phyloP scores from a whole-genome alignment of 2,797 vertebrate species.

The Sebastes vulpes region DNA sequence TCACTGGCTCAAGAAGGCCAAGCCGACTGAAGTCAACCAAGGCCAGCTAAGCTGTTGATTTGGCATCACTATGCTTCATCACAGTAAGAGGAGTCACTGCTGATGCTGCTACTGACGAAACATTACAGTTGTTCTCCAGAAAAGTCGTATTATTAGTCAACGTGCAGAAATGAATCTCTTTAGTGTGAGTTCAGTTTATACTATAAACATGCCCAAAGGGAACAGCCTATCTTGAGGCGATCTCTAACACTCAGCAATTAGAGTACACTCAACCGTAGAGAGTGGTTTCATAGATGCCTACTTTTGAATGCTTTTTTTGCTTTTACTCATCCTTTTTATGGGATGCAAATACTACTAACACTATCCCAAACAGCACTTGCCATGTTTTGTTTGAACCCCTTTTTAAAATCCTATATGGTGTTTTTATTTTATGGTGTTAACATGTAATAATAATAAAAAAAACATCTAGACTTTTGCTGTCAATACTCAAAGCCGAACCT shows the following conservation, averaged over 20 bases:
- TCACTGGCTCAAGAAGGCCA: background rate
- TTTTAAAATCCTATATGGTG: background rate
- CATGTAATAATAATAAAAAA: background rate
- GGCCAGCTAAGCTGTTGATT: background rate
- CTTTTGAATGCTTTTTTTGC: background rate
- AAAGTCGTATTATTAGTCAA: background rate
- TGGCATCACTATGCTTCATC: background rate
- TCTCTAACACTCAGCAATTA: slow-evolving; percentile 12
- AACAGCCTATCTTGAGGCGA: slow-evolving; percentile 25
- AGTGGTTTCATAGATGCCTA: background rate
- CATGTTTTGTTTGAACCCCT: background rate
- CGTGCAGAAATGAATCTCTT: slow-evolving; percentile 5
- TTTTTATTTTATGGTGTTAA: background rate
- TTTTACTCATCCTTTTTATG: background rate
- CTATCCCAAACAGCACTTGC: background rate
- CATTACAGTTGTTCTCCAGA: background rate
- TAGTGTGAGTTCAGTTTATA: slow-evolving; percentile 35
- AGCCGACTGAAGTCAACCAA: background rate
- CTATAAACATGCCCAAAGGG: slow-evolving; percentile 3
- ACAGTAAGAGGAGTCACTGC: background rate
- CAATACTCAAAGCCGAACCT: slow-evolving; percentile 9
- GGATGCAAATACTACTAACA: background rate
- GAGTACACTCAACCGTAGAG: background rate
- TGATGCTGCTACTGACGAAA: background rate
- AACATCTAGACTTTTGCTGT: background rate